A percentile compares a stretch with the other conserved stretches of the same genome.
phyloP scores from a whole-genome alignment of 2,113 vertebrate species.

The Proteles cristata region DNA sequence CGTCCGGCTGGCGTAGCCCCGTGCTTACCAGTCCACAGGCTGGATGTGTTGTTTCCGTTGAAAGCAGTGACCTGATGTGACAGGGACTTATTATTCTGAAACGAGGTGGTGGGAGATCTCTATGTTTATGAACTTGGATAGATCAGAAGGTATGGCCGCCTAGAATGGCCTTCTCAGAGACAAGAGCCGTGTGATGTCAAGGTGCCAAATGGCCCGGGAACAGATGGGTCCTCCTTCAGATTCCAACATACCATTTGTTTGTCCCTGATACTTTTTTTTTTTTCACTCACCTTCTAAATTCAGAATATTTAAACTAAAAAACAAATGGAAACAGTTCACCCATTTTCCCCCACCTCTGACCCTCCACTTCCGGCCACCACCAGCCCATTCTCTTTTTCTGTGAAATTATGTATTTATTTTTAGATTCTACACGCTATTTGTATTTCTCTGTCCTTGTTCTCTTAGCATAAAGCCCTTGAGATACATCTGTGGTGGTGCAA shows the following conservation, averaged over 20 bases:
- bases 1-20: neutral
- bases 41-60: neutral
- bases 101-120: neutral
- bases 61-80: accelerated
- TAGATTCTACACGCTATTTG: neutral
- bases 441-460: neutral
- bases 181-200: accelerated
- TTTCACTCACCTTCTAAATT: neutral
- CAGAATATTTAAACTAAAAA: neutral
- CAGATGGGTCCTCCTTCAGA: neutral
- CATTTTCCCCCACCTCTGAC: neutral
- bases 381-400: neutral
- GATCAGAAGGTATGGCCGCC: neutral
- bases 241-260: neutral
- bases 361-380: neutral
- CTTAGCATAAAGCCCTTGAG: neutral
- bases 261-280: neutral
- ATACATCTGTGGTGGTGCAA: neutral
- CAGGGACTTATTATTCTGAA: neutral
- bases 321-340: neutral
- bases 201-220: accelerated
- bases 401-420: neutral
- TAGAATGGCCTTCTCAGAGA: accelerated
- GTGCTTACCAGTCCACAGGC: neutral
- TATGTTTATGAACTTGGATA: neutral